Conservation (phyloP, 2,797 vertebrate species). For the Anisognathus igniventris region DNA sequence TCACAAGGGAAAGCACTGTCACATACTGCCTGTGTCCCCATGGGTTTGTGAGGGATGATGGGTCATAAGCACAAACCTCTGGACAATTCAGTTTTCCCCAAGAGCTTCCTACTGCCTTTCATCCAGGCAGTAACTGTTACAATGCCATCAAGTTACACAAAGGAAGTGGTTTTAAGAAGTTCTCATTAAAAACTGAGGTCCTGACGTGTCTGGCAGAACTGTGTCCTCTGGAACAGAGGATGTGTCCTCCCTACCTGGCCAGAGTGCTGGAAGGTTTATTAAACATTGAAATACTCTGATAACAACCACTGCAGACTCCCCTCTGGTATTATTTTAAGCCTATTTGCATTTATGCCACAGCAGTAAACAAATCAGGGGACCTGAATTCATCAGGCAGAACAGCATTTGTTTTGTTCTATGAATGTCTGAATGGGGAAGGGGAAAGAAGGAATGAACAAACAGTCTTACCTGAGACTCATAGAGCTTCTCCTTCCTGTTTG, state of each 20-base stretch:
- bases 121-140: fast-evolving
- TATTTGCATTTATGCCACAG: not conserved
- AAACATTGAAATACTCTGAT: not conserved
- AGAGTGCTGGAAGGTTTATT: not conserved
- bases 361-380: not conserved
- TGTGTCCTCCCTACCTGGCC: fast-evolving
- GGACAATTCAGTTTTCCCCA: fast-evolving
- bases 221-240: not conserved
- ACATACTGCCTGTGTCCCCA: fast-evolving
- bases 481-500: slow-evolving; percentile 89
- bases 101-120: not conserved
- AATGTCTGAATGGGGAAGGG: not conserved
- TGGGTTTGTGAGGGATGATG: fast-evolving
- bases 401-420: not conserved
- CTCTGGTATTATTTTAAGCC: not conserved
- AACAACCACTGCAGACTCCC: no score
- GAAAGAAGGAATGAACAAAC: not conserved
- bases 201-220: not conserved
- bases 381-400: not conserved
- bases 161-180: not conserved
- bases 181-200: not conserved
- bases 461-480: slow-evolving; percentile 89
- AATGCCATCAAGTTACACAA: not conserved
- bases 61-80: not conserved
- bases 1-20: fast-evolving